Percentiles rank a stretch among this genome's conserved stretches.
phyloP scores from a whole-genome alignment of 2,888 invertebrate genomes.

The Platycheirus rosarum region DNA sequence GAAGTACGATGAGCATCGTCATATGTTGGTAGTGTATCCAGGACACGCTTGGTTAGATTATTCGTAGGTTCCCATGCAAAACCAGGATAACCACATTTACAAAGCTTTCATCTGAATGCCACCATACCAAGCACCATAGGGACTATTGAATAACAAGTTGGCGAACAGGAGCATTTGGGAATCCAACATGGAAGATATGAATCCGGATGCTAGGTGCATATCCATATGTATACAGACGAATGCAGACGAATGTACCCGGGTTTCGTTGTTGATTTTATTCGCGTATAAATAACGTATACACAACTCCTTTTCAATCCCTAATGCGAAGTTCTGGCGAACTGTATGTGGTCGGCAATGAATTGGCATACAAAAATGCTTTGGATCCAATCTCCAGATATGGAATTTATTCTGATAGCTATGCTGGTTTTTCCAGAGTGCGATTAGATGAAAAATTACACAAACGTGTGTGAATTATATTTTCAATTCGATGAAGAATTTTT shows the following conservation, averaged over 20 bases:
- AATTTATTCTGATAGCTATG: conserved; percentile 55
- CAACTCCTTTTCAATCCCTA: conserved; percentile 65
- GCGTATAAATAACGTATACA: conserved; percentile 36
- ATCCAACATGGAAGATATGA: conserved; percentile 35
- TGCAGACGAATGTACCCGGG: conserved; percentile 37
- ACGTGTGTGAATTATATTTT: conserved; percentile 54
- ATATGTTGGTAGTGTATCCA: conserved; percentile 35
- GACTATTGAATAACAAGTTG: conserved; percentile 73
- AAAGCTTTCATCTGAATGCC: conserved; percentile 70
- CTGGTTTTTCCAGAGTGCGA: conserved; percentile 42
- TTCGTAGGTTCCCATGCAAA: conserved; percentile 64
- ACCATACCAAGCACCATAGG: conserved; percentile 56
- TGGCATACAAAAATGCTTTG: conserved; percentile 63
- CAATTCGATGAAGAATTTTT: not conserved
- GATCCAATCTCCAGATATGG: conserved; percentile 37
- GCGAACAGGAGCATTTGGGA: conserved; percentile 67
- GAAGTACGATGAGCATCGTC: too few relatives aligned
- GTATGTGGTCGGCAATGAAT: conserved; percentile 60
- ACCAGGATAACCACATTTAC: conserved; percentile 73
- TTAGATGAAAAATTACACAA: conserved; percentile 65
- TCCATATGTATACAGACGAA: too few relatives aligned
- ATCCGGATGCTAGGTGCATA: conserved; percentile 68
- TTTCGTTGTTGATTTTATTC: conserved; percentile 66
- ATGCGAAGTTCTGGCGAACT: conserved; percentile 46
- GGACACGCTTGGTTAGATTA: conserved; percentile 44